phyloP scores from a whole-genome alignment of 2,113 vertebrate species.

The Cavia porcellus region DNA sequence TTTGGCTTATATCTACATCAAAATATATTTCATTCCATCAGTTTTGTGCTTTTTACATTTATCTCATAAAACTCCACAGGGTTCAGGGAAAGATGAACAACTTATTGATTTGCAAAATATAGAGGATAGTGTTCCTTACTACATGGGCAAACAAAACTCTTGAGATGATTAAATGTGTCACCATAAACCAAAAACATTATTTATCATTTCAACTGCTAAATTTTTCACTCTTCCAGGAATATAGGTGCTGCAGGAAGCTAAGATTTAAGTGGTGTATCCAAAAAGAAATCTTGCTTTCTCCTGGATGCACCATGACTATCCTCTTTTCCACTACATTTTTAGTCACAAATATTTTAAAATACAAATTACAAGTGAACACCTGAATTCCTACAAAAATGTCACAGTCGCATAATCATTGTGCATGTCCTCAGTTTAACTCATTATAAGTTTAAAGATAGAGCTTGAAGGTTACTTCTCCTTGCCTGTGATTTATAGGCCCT shows the following conservation, averaged over 20 bases:
- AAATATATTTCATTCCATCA: not conserved
- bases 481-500: not conserved
- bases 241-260: not conserved
- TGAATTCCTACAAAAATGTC: slow-evolving; percentile 13
- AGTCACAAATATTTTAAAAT: slow-evolving; percentile 35
- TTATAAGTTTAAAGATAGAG: not conserved
- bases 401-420: slow-evolving; percentile 11
- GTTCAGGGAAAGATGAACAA: not conserved
- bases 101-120: slow-evolving; percentile 55
- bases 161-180: slow-evolving; percentile 55
- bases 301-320: not conserved
- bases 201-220: slow-evolving; percentile 44
- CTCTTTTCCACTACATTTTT: not conserved
- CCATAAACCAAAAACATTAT: not conserved
- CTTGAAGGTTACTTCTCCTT: not conserved
- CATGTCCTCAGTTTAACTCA: slow-evolving; percentile 20
- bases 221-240: not conserved
- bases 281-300: not conserved
- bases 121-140: not conserved
- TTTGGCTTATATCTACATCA: not conserved
- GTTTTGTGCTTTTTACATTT: not conserved
- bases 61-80: not conserved
- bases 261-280: not conserved
- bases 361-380: slow-evolving; percentile 51
- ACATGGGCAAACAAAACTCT: not conserved